Percentiles rank a stretch among this genome's conserved stretches.
These are phyloP conservation scores for Elgaria multicarinata DNA, from an alignment of 2,113 vertebrate genomes.

Conservation along the genomic window DNA sequence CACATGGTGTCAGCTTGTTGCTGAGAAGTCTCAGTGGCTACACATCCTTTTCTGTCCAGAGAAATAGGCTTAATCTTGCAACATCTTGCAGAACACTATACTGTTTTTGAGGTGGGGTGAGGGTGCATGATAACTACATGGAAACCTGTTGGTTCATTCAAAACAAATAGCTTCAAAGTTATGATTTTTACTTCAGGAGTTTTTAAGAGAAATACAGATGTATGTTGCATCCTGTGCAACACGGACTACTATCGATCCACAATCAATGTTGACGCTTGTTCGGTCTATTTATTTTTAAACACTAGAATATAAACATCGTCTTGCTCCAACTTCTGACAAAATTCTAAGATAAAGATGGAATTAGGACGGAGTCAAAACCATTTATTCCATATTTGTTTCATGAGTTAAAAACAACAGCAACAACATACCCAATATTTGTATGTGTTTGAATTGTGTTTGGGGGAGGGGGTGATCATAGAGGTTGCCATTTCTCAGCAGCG, in stretches of 20 bases:
- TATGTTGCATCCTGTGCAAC: neutral
- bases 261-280: neutral
- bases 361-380: neutral
- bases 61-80: neutral
- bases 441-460: neutral
- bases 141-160: neutral
- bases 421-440: neutral
- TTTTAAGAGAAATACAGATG: neutral
- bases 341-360: neutral
- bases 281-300: neutral
- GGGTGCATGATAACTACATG: neutral
- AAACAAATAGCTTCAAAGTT: neutral
- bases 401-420: no score
- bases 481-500: neutral
- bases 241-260: neutral
- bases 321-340: neutral
- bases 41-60: neutral
- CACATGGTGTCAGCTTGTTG: neutral
- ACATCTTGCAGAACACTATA: neutral
- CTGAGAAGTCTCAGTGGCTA: neutral
- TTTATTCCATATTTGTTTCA: neutral
- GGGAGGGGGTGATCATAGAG: neutral
- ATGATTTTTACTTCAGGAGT: neutral
- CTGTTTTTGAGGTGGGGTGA: neutral
- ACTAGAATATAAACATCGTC: neutral